Base-by-base conservation (phyloP, 1,140 invertebrate genomes). In the Forficula auricularia region DNA sequence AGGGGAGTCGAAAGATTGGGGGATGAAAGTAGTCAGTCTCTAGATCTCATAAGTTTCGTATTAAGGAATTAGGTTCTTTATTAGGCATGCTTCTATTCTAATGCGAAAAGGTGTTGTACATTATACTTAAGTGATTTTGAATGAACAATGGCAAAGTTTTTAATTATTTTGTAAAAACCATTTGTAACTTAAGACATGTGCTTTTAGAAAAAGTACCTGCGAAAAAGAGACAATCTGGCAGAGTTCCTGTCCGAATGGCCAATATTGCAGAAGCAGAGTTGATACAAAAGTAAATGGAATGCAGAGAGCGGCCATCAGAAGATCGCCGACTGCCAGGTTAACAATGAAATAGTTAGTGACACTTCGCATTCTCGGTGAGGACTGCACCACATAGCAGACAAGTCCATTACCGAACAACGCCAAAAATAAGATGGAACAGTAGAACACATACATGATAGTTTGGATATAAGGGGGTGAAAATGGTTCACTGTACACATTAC, bases 321-420 rank as follows among this genome's bases (percentile, higher is more conserved):
- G 75, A 56, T 91, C 84, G 16, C 82, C 82, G 7, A 88, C 61
- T 0, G 85, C 82, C 41, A 90, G 60, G 59, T 89, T 89, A 47
- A 77, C 74, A 47, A 89, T 88, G 55, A 88, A 86, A 54, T 79
- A 82, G 53, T 89, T 89, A 2, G 84, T 88, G 1, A 88, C 81
- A 0, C 82, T 87, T 46, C 78, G 70, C 83, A 88, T 89, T 20
- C 78, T 67, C 0, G 79, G 73, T 16, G 75, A 79, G 8, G 71
- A 71, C 40, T 78, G 64, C 1, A 89, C 82, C 6, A 87, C 77
- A 54, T 79, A 85, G 57, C 82, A 85, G 3, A 90, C 82, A 2
- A 84, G 67, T 10, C 74, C 73, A 55, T 89, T 89, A 2, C 84
- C 84, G 1, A 77, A 48, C 6, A 89, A 55, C 0, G 82, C 79